Percentiles rank a stretch among this genome's conserved stretches.
Conservation (phyloP, 2,113 vertebrate species). For the Pelusios castaneus region DNA sequence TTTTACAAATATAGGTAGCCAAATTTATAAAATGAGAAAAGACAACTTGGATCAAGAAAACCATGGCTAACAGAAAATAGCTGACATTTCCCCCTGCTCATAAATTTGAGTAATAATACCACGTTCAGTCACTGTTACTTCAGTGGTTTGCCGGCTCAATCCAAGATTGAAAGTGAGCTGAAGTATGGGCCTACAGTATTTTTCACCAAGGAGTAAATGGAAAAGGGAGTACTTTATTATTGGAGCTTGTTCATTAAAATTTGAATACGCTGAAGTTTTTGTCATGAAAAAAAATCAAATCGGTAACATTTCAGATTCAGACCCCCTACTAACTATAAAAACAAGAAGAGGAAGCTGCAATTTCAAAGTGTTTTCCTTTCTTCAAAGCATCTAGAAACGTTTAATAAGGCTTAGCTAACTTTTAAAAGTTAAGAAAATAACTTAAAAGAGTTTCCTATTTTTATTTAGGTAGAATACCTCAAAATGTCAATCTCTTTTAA, state of each 20-base stretch:
- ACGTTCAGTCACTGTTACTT: not conserved
- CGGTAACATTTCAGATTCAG: not conserved
- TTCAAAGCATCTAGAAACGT: not conserved
- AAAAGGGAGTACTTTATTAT: not conserved
- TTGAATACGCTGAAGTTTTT: not conserved
- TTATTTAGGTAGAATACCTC: not conserved
- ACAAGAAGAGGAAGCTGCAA: not conserved
- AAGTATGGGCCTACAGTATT: not conserved
- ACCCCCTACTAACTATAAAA: not conserved
- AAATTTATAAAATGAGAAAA: no score
- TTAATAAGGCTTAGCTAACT: not conserved
- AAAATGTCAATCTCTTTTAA: not conserved
- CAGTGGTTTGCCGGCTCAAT: not conserved
- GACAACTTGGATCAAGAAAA: no score
- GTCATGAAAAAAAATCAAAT: not conserved
- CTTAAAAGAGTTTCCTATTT: not conserved
- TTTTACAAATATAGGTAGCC: not conserved
- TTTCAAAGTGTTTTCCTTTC: constrained; percentile 29
- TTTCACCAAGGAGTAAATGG: not conserved
- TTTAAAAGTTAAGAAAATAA: no score
- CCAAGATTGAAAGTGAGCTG: not conserved
- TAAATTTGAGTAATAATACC: not conserved
- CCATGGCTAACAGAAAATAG: not conserved
- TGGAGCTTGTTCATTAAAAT: not conserved
- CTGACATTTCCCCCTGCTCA: not conserved